These are phyloP conservation scores for Mellivora capensis DNA, from an alignment of 2,113 vertebrate genomes.

Conservation along the genomic window DNA sequence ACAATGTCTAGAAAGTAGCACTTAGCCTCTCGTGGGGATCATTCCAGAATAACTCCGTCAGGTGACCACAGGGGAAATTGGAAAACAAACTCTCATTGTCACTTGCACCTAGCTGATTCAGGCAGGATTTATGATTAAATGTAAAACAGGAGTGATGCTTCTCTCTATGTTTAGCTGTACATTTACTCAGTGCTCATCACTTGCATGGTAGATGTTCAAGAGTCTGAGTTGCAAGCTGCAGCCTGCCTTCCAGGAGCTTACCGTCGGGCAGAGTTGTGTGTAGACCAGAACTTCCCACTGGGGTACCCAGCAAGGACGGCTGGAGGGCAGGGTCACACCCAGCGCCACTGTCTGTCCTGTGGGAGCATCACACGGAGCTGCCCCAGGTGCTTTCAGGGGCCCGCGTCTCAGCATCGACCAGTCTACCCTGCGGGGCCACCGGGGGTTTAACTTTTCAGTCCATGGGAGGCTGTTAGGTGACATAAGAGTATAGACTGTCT, in stretches of 20 bases:
- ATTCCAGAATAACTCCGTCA: neutral
- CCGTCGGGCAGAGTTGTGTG: neutral
- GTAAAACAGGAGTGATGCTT: neutral
- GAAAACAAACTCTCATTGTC: neutral
- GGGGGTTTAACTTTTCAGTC: neutral
- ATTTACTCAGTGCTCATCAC: no score
- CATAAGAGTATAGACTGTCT: no score
- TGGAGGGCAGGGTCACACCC: no score
- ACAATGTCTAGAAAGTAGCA: fast-evolving
- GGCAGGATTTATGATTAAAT: neutral
- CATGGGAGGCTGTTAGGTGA: neutral
- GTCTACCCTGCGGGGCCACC: fast-evolving
- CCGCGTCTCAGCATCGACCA: fast-evolving
- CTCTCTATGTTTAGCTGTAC: neutral
- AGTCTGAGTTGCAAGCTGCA: neutral
- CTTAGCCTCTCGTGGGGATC: fast-evolving
- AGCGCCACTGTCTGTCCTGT: fast-evolving
- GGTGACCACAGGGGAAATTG: neutral
- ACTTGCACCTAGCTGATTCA: neutral
- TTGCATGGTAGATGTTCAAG: no score
- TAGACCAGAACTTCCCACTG: neutral
- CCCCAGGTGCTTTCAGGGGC: no score
- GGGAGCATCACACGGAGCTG: fast-evolving
- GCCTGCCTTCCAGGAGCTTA: neutral
- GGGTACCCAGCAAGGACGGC: neutral